Evolutionary conservation across 2,113 vertebrate species (phyloP), one percentile per base, ranked within the genome.

Genomic region (Erythrocercus mccallii): DNA sequence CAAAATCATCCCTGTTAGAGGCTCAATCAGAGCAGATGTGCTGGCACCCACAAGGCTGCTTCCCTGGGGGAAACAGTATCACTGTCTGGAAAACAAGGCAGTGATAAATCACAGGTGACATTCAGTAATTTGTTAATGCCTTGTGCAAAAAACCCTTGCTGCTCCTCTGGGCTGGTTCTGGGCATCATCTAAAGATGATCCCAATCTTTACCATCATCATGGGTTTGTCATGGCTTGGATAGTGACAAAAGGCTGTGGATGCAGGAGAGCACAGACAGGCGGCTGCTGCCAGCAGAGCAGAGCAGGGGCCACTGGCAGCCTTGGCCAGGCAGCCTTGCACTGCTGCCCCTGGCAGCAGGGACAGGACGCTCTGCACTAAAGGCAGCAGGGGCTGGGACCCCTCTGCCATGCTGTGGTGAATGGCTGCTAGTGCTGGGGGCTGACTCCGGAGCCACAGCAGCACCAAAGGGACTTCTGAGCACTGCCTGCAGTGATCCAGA

Each of bases 51-150:
- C 2, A 8, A 20, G 57, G 77, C 91, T 64, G 69, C 91, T 64
- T 83, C 88, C 65, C 70, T 20, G 78, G 66, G 70, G 56, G 70
- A 68, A 78, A 42, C 60, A 19, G 24, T 68, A 25, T 40, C 94
- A 48, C 91, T 88, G 72, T 81, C 86, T 86, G 88, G 38, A 78
- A 66, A 50, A 18, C 54, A 24, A 66, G 86, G 86, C 70, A 65
- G 81, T 24, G 91, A 96, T 84, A 95, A 94, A 95, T 95, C 62
- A 17, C 12, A 87, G 84, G 86, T 87, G 94, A 95, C 93, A 85
- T 37, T 65, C 89, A 85, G 78, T 72, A 42, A 95, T 91, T 85
- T 87, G 79, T 80, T 74, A 35, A 40, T 91, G 94, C 93, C 86
- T 91, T 9, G 81, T 81, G 92, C 58, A 80, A 79, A 87, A 50